A percentile compares a stretch with the other conserved stretches of the same genome.
Conservation (phyloP, 2,888 invertebrate genomes). For the Omphaloscelis lunosa region DNA sequence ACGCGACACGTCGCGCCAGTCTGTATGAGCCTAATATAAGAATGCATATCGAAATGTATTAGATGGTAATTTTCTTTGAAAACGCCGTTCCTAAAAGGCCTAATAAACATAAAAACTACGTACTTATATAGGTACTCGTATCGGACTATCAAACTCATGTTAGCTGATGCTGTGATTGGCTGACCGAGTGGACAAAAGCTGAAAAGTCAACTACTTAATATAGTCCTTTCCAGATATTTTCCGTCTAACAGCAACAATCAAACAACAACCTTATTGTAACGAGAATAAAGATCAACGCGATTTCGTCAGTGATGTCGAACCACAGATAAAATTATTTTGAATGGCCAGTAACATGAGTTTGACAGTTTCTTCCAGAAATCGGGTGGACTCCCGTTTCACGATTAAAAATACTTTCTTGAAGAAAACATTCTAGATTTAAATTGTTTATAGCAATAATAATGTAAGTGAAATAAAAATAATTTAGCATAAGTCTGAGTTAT, state of each 20-base stretch:
- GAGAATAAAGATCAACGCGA: background rate
- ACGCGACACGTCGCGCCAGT: too few relatives aligned
- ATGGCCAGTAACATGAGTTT: background rate
- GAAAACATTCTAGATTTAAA: conserved; percentile 17
- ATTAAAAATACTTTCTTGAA: conserved; percentile 2
- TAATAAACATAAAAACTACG: too few relatives aligned
- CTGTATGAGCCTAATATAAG: background rate
- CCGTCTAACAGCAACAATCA: background rate
- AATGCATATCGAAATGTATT: conserved; percentile 1
- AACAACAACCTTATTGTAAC: background rate
- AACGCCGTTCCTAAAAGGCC: background rate
- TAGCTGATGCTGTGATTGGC: background rate
- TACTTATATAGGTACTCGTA: too few relatives aligned
- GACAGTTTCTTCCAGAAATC: background rate
- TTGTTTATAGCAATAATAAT: conserved; percentile 9
- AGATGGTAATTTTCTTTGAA: too few relatives aligned
- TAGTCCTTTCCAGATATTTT: background rate
- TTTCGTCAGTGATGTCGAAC: background rate
- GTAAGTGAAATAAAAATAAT: conserved; percentile 29
- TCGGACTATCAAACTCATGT: background rate
- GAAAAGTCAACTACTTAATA: background rate
- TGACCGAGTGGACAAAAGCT: background rate
- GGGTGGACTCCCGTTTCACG: background rate
- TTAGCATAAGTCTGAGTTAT: conserved; percentile 60
- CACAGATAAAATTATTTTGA: too few relatives aligned